Evolutionary conservation across 2,797 vertebrate genomes (phyloP).

Genomic region (Smutsia temminckii): DNA sequence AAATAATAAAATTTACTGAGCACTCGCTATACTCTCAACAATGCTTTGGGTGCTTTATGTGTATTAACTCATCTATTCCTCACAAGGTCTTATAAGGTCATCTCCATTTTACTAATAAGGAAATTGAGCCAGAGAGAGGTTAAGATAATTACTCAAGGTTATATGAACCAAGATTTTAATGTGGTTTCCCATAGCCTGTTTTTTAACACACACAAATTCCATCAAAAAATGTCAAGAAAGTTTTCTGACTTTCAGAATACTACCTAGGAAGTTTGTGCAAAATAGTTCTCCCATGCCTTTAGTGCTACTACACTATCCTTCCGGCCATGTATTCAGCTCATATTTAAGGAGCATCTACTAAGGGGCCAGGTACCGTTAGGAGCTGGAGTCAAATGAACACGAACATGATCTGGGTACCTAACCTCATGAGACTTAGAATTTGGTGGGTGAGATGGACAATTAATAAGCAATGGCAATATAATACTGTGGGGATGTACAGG

Average conservation of each 20-base stretch:
- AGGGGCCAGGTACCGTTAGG: not conserved
- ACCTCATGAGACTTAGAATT: not conserved
- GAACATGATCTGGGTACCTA: not conserved
- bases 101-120: not conserved
- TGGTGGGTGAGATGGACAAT: not conserved
- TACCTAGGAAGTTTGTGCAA: not conserved
- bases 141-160: slow-evolving; percentile 14
- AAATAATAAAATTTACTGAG: not conserved
- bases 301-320: not conserved
- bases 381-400: not conserved
- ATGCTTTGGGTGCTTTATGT: not conserved
- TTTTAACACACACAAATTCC: not conserved
- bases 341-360: not conserved
- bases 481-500: not conserved
- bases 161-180: not conserved
- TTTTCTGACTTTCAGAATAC: not conserved
- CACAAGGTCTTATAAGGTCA: not conserved
- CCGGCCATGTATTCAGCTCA: not conserved
- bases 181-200: not conserved
- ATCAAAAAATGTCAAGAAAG: not conserved
- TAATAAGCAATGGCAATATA: not conserved
- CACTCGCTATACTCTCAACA: not conserved
- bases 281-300: not conserved
- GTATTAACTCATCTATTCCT: not conserved
- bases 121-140: not conserved